These are phyloP conservation scores for Anoncus sp. DNA, from an alignment of 2,888 invertebrate species.

Conservation along the genomic window DNA sequence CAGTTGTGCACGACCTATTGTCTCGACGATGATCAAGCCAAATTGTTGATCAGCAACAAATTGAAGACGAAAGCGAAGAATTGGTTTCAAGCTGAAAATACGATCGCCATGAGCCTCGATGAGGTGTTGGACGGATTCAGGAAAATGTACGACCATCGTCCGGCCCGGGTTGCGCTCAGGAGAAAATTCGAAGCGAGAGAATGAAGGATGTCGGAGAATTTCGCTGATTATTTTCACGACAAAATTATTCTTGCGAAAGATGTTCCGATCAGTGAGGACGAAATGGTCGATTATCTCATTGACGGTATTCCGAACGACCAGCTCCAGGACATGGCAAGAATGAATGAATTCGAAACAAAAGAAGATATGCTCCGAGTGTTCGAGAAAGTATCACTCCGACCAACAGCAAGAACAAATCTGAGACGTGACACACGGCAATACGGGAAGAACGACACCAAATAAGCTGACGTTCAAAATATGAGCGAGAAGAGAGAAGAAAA, in stretches of 20 bases:
- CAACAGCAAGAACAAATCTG: slow-evolving; percentile 5
- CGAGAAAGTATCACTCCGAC: slow-evolving; percentile 39
- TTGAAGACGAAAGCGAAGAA: slow-evolving; percentile 48
- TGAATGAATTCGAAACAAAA: slow-evolving; percentile 51
- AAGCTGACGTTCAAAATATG: neutral
- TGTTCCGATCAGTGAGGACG: slow-evolving; percentile 50
- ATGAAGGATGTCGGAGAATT: slow-evolving; percentile 57
- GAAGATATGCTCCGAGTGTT: slow-evolving; percentile 50
- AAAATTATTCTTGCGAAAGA: slow-evolving; percentile 63
- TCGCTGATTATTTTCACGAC: slow-evolving; percentile 63
- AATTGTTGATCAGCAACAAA: slow-evolving; percentile 49
- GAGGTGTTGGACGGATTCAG: slow-evolving; percentile 54
- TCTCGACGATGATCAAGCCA: slow-evolving; percentile 40
- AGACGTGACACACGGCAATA: neutral
- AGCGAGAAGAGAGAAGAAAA: slow-evolving; percentile 18
- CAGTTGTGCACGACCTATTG: slow-evolving; percentile 39
- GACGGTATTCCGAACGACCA: slow-evolving; percentile 47
- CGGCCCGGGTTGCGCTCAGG: slow-evolving; percentile 39
- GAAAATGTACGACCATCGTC: slow-evolving; percentile 61
- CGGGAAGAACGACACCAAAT: neutral
- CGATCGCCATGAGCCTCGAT: slow-evolving; percentile 39
- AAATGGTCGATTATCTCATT: too few relatives aligned
- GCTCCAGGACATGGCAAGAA: slow-evolving; percentile 54
- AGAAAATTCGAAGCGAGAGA: slow-evolving; percentile 57
- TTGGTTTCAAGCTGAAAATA: slow-evolving; percentile 53